Conservation (phyloP, 2,113 vertebrate genomes). For the Xiphophorus hellerii region DNA sequence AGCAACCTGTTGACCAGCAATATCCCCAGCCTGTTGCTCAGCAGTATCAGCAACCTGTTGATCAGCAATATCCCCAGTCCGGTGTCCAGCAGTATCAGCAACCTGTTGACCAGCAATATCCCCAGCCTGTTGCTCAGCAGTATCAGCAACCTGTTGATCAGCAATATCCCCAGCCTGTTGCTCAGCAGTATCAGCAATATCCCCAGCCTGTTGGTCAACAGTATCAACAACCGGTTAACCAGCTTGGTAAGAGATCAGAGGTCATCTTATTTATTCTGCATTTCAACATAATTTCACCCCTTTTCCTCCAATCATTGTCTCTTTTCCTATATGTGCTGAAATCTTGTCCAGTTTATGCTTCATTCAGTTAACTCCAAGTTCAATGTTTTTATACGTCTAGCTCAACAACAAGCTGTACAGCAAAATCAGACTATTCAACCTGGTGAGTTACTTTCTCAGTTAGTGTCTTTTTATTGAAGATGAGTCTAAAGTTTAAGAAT, state of each 20-base stretch:
- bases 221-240: background rate
- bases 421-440: background rate
- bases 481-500: background rate
- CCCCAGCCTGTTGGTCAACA: no score
- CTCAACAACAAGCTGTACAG: background rate
- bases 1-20: background rate
- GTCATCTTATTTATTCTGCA: background rate
- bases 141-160: rapidly evolving
- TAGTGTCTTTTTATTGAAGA: background rate
- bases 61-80: background rate
- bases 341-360: background rate
- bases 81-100: no score
- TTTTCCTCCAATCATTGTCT: no score
- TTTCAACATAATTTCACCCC: background rate
- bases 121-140: background rate
- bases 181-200: no score
- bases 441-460: background rate
- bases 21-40: no score
- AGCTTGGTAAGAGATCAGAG: background rate
- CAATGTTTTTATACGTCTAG: background rate
- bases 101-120: no score
- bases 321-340: no score
- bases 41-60: rapidly evolving
- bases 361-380: background rate
- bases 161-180: background rate